phyloP scores from a whole-genome alignment of 2,888 invertebrate species.

The Heliconius hortense region DNA sequence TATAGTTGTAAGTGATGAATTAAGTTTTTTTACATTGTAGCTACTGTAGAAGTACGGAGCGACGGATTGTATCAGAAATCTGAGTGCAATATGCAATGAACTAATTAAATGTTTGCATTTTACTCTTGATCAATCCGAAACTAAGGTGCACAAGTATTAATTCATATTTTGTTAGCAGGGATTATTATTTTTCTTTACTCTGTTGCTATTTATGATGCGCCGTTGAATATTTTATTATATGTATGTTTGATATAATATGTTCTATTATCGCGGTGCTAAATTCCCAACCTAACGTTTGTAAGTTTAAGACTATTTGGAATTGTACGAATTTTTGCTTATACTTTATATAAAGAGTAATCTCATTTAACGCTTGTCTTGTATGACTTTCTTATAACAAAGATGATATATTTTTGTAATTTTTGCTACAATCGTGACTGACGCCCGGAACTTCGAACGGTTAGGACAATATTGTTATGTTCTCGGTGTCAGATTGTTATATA shows the following conservation, averaged over 20 bases:
- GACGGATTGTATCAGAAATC: slow-evolving; percentile 20
- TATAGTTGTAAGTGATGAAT: slow-evolving; percentile 78
- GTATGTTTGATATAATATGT: slow-evolving; percentile 57
- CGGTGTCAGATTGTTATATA: slow-evolving; percentile 18
- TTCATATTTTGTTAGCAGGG: slow-evolving; percentile 49
- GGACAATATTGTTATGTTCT: slow-evolving; percentile 17
- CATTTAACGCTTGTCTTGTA: slow-evolving; percentile 35
- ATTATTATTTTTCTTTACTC: slow-evolving; percentile 49
- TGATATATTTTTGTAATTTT: slow-evolving; percentile 42
- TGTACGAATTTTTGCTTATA: slow-evolving; percentile 36
- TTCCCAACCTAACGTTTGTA: slow-evolving; percentile 65
- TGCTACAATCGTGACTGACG: slow-evolving; percentile 40
- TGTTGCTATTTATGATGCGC: slow-evolving; percentile 52
- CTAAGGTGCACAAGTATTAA: slow-evolving; percentile 64
- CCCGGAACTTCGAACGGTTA: slow-evolving; percentile 21
- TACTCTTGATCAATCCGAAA: slow-evolving; percentile 24
- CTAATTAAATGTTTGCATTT: neutral
- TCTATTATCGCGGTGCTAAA: slow-evolving; percentile 73
- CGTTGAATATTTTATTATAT: slow-evolving; percentile 58
- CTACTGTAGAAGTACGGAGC: slow-evolving; percentile 60
- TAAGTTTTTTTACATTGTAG: slow-evolving; percentile 65
- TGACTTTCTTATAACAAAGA: slow-evolving; percentile 34
- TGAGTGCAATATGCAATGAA: slow-evolving; percentile 1
- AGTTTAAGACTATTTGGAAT: slow-evolving; percentile 52
- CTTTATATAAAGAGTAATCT: slow-evolving; percentile 35